Conservation (phyloP, 1,140 invertebrate species). For the Cheumatopsyche charites region DNA sequence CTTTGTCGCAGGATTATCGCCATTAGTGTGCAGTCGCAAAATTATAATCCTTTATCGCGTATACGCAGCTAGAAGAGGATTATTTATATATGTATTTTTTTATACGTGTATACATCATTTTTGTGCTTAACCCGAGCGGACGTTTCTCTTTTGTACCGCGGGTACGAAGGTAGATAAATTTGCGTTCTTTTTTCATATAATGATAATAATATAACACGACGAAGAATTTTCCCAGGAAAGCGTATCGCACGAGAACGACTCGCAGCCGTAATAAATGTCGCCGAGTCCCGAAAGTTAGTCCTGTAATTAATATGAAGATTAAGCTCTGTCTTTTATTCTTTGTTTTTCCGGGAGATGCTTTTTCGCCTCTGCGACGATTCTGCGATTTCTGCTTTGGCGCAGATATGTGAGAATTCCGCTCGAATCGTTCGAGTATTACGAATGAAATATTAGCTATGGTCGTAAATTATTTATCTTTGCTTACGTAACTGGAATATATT, state of each 20-base stretch:
- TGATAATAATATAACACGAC: neutral
- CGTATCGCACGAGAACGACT: slow-evolving; percentile 17
- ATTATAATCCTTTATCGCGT: slow-evolving; percentile 36
- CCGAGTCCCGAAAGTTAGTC: slow-evolving; percentile 33
- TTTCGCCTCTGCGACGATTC: slow-evolving; percentile 2
- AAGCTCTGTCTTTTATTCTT: slow-evolving; percentile 29
- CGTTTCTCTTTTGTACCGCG: too few species aligned
- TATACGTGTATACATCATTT: slow-evolving; percentile 18
- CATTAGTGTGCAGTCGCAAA: slow-evolving; percentile 32
- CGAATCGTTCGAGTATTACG: too few species aligned
- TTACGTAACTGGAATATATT: too few species aligned
- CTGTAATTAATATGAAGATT: slow-evolving; percentile 34
- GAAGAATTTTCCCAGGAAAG: slow-evolving; percentile 14
- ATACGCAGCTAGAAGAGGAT: slow-evolving; percentile 17
- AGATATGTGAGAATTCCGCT: too few species aligned
- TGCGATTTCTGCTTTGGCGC: neutral
- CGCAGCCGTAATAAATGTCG: slow-evolving; percentile 31
- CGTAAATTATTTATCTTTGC: too few species aligned
- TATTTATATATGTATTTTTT: slow-evolving; percentile 25
- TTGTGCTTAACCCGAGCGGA: slow-evolving; percentile 1
- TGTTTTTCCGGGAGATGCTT: slow-evolving; percentile 15
- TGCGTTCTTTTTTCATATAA: too few species aligned
- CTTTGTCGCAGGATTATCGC: slow-evolving; percentile 33
- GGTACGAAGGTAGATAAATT: too few species aligned
- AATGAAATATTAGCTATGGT: too few species aligned